These are phyloP conservation scores for Mionectes olivaceus DNA, from an alignment of 2,797 vertebrate genomes.

Conservation along the genomic window DNA sequence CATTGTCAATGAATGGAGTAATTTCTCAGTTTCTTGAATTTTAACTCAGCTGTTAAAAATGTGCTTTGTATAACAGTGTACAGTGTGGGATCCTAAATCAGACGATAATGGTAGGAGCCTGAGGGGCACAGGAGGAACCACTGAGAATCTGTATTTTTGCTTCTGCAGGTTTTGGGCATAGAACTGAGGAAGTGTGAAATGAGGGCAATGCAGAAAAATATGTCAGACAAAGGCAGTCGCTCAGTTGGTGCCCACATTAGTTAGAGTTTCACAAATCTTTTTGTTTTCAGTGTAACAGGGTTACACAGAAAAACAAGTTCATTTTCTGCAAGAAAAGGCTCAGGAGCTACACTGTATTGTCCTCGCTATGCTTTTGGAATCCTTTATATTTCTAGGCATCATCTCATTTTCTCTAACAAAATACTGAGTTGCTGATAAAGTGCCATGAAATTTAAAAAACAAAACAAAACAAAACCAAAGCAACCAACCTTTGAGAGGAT, in stretches of 20 bases:
- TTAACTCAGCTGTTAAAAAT: neutral
- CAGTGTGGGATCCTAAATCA: neutral
- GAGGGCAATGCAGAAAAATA: neutral
- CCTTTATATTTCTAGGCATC: neutral
- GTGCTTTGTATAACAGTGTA: neutral
- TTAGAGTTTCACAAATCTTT: neutral
- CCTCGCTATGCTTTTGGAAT: neutral
- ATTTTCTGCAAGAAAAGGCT: neutral
- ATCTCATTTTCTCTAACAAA: conserved; percentile 3
- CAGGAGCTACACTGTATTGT: neutral
- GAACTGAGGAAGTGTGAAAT: neutral
- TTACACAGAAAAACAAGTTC: neutral
- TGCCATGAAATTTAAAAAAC: neutral
- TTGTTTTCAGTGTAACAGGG: neutral
- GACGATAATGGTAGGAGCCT: neutral
- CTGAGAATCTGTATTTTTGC: neutral
- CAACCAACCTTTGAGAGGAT: neutral
- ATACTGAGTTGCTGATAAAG: neutral
- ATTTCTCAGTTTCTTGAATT: neutral
- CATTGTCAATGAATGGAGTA: accelerated
- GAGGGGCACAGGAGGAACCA: neutral
- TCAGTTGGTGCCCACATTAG: neutral
- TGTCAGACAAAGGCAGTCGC: neutral
- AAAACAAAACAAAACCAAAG: neutral
- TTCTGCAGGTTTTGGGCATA: neutral